These are phyloP conservation scores for Pandion haliaetus DNA, from an alignment of 2,113 vertebrate genomes.

Conservation along the genomic window DNA sequence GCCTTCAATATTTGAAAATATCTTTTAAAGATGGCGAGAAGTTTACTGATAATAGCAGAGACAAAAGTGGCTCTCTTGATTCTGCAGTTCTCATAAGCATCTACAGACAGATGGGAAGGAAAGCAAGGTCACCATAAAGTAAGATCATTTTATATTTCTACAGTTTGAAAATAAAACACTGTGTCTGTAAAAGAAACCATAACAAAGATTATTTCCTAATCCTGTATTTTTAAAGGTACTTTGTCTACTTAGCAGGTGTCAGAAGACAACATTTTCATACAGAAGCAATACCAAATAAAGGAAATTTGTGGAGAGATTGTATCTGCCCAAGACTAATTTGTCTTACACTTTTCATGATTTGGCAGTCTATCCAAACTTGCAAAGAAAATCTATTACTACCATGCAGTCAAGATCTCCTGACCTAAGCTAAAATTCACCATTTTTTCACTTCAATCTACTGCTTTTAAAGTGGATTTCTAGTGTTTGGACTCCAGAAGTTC, in stretches of 20 bases:
- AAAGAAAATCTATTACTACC: not conserved
- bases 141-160: not conserved
- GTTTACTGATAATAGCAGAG: not conserved
- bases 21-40: not conserved
- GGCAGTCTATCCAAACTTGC: not conserved
- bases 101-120: not conserved
- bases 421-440: not conserved
- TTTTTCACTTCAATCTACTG: not conserved
- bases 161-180: not conserved
- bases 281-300: not conserved
- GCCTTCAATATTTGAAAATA: not conserved
- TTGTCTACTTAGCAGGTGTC: not conserved
- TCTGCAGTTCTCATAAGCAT: not conserved
- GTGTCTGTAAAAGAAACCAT: not conserved
- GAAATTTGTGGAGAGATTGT: not conserved
- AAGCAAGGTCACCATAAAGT: not conserved
- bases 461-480: not conserved
- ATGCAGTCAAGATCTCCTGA: not conserved
- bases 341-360: not conserved
- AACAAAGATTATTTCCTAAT: not conserved
- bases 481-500: not conserved
- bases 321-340: not conserved
- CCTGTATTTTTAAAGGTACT: not conserved
- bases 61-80: not conserved
- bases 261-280: not conserved